A percentile compares a stretch with the other conserved stretches of the same genome.
phyloP scores from a whole-genome alignment of 2,113 vertebrate species.

The Echinops telfairi region DNA sequence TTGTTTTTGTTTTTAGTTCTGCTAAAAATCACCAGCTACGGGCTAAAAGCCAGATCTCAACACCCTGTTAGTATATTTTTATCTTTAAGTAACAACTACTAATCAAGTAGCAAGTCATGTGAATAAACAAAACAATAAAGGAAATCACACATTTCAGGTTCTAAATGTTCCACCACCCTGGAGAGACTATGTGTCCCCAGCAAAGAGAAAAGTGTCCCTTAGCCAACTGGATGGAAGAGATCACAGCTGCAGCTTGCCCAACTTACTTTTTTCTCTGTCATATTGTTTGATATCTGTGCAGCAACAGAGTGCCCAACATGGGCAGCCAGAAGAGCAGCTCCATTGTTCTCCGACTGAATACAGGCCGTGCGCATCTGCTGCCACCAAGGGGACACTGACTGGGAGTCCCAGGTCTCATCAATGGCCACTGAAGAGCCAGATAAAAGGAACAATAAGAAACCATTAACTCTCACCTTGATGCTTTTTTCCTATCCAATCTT shows the following conservation, averaged over 20 bases:
- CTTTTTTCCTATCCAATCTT: neutral
- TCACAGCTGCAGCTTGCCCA: accelerated
- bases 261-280: conserved; percentile 91
- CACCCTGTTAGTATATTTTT: too few relatives aligned
- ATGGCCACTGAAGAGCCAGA: conserved; percentile 88
- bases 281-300: conserved; percentile 88
- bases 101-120: neutral
- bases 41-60: neutral
- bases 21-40: neutral
- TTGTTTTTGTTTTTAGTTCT: too few relatives aligned
- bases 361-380: conserved; percentile 95
- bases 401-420: conserved; percentile 95
- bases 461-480: too few relatives aligned
- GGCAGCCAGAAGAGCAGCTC: conserved; percentile 93
- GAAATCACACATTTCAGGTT: neutral
- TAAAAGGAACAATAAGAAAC: accelerated
- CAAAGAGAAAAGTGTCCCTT: neutral
- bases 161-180: too few relatives aligned
- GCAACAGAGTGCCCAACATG: conserved; percentile 92
- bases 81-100: accelerated
- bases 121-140: neutral
- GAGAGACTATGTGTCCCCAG: neutral
- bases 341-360: conserved; percentile 92
- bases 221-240: accelerated
- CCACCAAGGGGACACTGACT: conserved; percentile 98